Percentiles rank a stretch among this genome's conserved stretches.
Conservation (phyloP, 2,888 invertebrate species). For the Epiblema foenella region DNA sequence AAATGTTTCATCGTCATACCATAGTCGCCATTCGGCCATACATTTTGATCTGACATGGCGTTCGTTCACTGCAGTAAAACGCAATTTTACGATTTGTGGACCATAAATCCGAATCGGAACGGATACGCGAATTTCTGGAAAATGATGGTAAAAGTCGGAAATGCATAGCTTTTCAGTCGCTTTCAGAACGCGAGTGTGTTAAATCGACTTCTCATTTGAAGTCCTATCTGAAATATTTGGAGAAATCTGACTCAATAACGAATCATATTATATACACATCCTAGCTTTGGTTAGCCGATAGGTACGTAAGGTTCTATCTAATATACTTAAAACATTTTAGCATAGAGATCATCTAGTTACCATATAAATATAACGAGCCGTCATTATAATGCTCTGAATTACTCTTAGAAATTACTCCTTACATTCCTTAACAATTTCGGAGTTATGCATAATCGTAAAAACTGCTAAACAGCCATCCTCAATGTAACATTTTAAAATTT, state of each 20-base stretch:
- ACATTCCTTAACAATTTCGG: not conserved
- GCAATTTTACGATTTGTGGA: conserved; percentile 5
- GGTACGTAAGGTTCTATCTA: too few relatives aligned
- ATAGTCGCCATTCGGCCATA: not conserved
- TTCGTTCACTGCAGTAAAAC: conserved; percentile 14
- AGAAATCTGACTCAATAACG: too few relatives aligned
- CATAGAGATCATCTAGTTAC: not conserved
- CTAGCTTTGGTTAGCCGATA: too few relatives aligned
- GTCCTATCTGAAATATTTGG: not conserved
- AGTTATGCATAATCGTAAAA: conserved; percentile 8
- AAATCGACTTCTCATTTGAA: not conserved
- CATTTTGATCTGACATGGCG: not conserved
- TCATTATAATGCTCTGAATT: not conserved
- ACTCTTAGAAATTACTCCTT: not conserved
- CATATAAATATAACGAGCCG: too few relatives aligned
- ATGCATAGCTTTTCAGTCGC: not conserved
- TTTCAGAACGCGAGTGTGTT: not conserved
- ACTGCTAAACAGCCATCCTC: not conserved
- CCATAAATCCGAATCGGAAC: not conserved
- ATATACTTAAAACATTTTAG: not conserved
- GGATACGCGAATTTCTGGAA: not conserved
- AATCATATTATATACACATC: too few relatives aligned
- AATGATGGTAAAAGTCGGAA: not conserved
- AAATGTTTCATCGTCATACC: not conserved
- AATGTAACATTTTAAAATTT: not conserved